Conservation (phyloP, 1,140 invertebrate species). For the Diorhabda elongata region DNA sequence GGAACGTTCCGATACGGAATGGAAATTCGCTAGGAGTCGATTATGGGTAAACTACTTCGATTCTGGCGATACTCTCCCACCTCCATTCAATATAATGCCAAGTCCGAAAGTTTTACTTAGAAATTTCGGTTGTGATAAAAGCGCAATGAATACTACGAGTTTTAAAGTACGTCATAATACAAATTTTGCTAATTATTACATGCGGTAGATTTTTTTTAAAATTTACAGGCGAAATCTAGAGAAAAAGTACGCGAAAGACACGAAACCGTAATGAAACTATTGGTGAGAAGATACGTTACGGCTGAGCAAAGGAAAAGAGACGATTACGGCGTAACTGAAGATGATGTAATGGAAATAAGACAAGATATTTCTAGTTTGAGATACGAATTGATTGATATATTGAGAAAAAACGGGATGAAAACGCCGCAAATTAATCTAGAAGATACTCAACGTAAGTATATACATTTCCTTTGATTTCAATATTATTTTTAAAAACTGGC, state of each 20-base stretch:
- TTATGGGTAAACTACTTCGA: constrained; percentile 91
- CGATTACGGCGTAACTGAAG: constrained; percentile 77
- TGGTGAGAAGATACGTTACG: constrained; percentile 83
- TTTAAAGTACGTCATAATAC: constrained; percentile 51
- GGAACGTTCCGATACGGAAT: constrained; percentile 48
- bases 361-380: constrained; percentile 77
- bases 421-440: constrained; percentile 28
- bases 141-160: constrained; percentile 58
- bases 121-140: constrained; percentile 61
- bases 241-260: constrained; percentile 26
- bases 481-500: too few species aligned
- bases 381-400: constrained; percentile 80
- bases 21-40: constrained; percentile 86
- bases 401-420: constrained; percentile 70
- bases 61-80: constrained; percentile 77
- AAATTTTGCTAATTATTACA: background rate
- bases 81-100: constrained; percentile 81
- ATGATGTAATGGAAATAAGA: constrained; percentile 90
- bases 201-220: background rate
- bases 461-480: background rate
- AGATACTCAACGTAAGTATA: constrained; percentile 26
- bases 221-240: constrained; percentile 28
- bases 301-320: constrained; percentile 72
- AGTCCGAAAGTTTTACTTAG: constrained; percentile 64
- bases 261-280: constrained; percentile 67